These are phyloP conservation scores for Corticium candelabrum DNA, from an alignment of 37 sponge, comb jelly and placozoan genomes.

Conservation along the genomic window DNA sequence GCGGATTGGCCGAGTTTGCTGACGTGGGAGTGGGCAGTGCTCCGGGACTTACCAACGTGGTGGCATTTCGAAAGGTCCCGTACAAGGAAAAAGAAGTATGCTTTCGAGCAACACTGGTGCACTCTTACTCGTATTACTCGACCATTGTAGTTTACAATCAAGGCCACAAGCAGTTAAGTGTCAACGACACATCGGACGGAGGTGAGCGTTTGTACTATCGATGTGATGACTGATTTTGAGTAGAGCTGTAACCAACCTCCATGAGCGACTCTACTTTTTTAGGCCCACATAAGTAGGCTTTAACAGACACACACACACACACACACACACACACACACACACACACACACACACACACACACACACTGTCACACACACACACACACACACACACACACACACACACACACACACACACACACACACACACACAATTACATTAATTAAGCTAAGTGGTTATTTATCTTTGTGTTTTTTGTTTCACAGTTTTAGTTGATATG, in stretches of 20 bases:
- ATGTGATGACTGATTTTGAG: background rate
- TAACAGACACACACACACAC: no score
- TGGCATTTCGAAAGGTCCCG: background rate
- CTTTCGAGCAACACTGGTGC: background rate
- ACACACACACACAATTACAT: no score
- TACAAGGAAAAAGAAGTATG: background rate
- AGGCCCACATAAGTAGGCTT: no score
- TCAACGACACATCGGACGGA: constrained; percentile 42
- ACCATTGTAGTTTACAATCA: constrained; percentile 48
- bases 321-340: no score
- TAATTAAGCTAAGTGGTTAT: no score
- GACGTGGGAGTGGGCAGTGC: background rate
- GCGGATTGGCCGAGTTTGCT: constrained; percentile 26
- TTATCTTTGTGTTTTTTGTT: no score
- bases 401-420: no score
- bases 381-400: no score
- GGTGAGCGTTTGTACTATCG: constrained; percentile 21
- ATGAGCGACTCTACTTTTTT: no score
- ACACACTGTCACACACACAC: no score
- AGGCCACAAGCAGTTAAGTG: constrained; percentile 18
- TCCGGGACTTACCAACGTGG: background rate
- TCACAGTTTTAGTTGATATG: constrained; percentile 48
- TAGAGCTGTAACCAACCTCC: no score
- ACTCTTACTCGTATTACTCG: constrained; percentile 57
- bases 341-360: no score